These are phyloP conservation scores for Meloidogyne exigua DNA, from an alignment of 1,140 invertebrate genomes.

Conservation along the genomic window DNA sequence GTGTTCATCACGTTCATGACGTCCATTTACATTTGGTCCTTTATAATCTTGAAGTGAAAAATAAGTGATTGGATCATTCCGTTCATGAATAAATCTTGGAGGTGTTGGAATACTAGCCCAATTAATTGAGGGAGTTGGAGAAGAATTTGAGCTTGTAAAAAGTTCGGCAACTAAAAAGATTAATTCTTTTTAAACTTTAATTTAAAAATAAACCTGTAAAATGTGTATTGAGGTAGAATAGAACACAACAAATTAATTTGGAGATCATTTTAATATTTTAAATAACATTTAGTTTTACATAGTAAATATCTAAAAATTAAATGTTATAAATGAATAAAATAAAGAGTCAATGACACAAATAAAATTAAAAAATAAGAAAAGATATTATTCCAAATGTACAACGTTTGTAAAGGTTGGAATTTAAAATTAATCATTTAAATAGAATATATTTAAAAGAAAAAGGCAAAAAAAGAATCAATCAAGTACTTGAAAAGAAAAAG, in stretches of 20 bases:
- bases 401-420: no score
- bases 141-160: not conserved
- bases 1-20: not conserved
- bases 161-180: conserved; percentile 16
- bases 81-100: conserved; percentile 52
- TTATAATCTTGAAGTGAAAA: conserved; percentile 50
- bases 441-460: no score
- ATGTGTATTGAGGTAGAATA: conserved; percentile 8
- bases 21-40: conserved; percentile 7
- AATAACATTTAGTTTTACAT: not conserved
- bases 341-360: not conserved
- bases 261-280: not conserved
- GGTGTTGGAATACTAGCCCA: conserved; percentile 57
- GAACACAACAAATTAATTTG: conserved; percentile 19
- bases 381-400: not conserved
- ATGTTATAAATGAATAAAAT: not conserved
- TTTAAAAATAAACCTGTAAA: conserved; percentile 18
- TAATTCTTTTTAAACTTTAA: conserved; percentile 20
- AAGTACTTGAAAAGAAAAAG: no score
- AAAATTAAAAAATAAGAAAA: not conserved
- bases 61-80: conserved; percentile 54
- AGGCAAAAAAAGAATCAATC: no score
- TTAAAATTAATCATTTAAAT: no score
- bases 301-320: not conserved
- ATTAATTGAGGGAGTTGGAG: conserved; percentile 25